Evolutionary conservation across 2,113 vertebrate genomes (phyloP).

Genomic region (Hippocampus guttulatus): DNA sequence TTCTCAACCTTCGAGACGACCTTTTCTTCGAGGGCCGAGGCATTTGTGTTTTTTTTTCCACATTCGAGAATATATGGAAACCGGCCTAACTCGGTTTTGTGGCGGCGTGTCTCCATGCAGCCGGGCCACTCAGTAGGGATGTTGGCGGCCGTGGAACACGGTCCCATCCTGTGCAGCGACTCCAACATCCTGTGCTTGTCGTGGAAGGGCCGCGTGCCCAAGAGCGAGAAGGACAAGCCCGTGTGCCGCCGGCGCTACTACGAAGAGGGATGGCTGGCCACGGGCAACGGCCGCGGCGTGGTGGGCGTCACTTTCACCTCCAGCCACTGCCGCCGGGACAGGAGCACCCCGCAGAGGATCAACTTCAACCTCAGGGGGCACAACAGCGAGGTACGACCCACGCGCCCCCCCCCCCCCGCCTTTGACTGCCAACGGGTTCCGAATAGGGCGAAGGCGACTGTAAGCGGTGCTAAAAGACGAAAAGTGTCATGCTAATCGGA

Average conservation of each 20-base stretch:
- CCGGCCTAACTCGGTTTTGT: not conserved
- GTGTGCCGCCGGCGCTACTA: constrained; percentile 94
- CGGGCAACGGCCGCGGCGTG: constrained; percentile 92
- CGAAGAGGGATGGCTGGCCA: constrained; percentile 97
- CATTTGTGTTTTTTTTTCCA: not conserved
- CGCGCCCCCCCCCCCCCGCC: not conserved
- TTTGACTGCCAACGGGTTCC: not conserved
- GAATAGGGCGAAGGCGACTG: no score
- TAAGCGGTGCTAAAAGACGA: no score
- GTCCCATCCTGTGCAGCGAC: constrained; percentile 97
- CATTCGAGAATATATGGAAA: no score
- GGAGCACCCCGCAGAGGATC: constrained; percentile 92
- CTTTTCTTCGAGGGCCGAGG: not conserved
- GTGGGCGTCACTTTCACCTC: constrained; percentile 97
- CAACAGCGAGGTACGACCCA: constrained; percentile 88
- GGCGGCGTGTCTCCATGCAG: constrained; percentile 26
- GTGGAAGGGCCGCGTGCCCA: constrained; percentile 97
- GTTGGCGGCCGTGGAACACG: constrained; percentile 97
- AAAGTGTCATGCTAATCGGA: no score
- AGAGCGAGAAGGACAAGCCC: constrained; percentile 97
- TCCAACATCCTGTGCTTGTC: constrained; percentile 99
- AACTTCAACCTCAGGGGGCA: constrained; percentile 98
- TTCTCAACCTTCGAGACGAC: not conserved
- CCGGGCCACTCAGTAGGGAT: constrained; percentile 84
- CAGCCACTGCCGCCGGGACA: constrained; percentile 92